These are phyloP conservation scores for Anneissia japonica DNA, from an alignment of 35 echinoderm and acorn worm genomes.

Conservation along the genomic window DNA sequence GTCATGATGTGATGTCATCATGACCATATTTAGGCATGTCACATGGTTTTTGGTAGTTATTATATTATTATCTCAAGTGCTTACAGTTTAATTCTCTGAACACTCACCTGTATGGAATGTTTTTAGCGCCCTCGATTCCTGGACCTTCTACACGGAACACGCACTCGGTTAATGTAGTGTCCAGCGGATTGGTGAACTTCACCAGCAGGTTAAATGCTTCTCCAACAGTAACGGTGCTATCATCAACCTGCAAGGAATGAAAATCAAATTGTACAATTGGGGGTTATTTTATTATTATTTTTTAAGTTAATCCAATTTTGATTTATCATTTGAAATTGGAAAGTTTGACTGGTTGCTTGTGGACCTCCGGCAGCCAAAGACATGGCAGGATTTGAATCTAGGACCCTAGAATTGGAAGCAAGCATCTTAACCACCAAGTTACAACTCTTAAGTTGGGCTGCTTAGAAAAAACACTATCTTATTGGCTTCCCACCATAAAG, in stretches of 20 bases:
- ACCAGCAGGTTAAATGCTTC: constrained; percentile 38
- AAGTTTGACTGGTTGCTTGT: too few species aligned
- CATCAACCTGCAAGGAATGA: not conserved
- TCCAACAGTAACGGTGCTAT: constrained; percentile 11
- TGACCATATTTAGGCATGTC: not conserved
- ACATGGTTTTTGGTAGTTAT: not conserved
- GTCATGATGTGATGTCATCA: not conserved
- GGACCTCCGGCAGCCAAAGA: too few species aligned
- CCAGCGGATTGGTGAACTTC: constrained; percentile 74
- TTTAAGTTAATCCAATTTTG: too few species aligned
- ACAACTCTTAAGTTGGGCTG: not conserved
- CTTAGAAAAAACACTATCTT: not conserved
- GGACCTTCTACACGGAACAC: constrained; percentile 73
- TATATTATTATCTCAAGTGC: not conserved
- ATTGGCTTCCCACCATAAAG: not conserved
- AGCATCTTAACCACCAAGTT: not conserved
- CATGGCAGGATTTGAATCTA: too few species aligned
- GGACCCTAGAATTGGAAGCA: not conserved
- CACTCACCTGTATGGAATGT: constrained; percentile 56
- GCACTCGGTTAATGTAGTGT: constrained; percentile 31
- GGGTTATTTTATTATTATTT: too few species aligned
- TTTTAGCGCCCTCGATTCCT: constrained; percentile 65
- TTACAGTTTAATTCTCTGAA: too few species aligned
- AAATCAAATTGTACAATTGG: too few species aligned
- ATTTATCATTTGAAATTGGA: too few species aligned